These are phyloP conservation scores for Sebastes alutus DNA, from an alignment of 2,797 vertebrate species.

Conservation along the genomic window DNA sequence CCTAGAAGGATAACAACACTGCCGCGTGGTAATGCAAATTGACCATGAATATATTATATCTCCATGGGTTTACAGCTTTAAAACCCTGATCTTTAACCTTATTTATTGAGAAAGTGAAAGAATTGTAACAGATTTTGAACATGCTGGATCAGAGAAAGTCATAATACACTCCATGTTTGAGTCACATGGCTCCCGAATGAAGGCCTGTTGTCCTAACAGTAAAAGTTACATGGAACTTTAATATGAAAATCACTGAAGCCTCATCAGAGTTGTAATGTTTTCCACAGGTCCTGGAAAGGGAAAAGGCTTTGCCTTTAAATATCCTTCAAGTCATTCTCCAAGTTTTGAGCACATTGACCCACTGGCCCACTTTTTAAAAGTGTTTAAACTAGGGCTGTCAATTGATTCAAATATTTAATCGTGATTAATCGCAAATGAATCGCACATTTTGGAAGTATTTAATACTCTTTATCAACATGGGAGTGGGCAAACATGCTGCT, in stretches of 20 bases:
- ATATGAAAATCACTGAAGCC: background rate
- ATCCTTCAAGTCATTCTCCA: background rate
- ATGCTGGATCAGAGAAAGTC: background rate
- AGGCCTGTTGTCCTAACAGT: background rate
- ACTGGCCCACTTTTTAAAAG: constrained; percentile 11
- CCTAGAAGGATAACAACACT: fast-evolving
- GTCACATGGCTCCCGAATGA: background rate
- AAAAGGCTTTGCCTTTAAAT: background rate
- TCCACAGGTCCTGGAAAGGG: background rate
- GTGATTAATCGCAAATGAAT: too few species aligned
- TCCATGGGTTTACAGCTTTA: background rate
- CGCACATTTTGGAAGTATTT: fast-evolving
- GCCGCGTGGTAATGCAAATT: background rate
- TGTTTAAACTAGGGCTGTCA: background rate
- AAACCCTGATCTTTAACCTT: background rate
- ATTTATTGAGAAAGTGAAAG: background rate
- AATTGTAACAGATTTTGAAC: background rate
- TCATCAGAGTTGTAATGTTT: background rate
- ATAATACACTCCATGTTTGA: background rate
- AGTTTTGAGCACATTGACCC: background rate
- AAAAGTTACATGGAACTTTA: too few species aligned
- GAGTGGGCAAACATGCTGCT: too few species aligned
- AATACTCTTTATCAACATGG: too few species aligned
- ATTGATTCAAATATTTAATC: too few species aligned
- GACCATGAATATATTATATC: background rate